These are phyloP conservation scores for Paracyclopina nana DNA, from an alignment of 1,140 invertebrate species.

Conservation along the genomic window DNA sequence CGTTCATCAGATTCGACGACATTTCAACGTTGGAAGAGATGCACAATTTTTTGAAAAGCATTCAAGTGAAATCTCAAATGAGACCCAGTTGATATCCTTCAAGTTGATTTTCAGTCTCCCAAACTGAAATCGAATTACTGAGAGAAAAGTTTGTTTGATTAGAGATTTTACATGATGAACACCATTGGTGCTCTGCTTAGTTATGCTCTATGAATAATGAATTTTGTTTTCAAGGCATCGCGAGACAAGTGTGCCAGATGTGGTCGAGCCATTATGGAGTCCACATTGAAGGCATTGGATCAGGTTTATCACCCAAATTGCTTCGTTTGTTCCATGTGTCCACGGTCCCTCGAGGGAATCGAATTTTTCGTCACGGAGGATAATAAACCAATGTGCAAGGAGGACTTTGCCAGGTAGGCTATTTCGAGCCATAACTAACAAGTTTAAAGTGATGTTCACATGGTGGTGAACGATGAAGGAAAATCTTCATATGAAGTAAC, in stretches of 20 bases:
- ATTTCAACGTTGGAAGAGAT: too few relatives aligned
- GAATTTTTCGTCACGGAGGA: conserved; percentile 2
- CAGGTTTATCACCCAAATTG: not conserved
- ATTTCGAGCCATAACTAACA: too few relatives aligned
- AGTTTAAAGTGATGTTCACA: too few relatives aligned
- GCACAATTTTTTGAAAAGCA: too few relatives aligned
- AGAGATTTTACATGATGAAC: not conserved
- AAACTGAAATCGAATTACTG: not conserved
- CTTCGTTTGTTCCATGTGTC: not conserved
- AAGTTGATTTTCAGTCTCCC: not conserved
- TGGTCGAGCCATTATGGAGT: not conserved
- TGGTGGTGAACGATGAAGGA: too few relatives aligned
- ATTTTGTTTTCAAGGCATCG: not conserved
- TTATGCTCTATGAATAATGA: not conserved
- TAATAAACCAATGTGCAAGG: not conserved
- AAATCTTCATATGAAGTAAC: too few relatives aligned
- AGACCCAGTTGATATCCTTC: not conserved
- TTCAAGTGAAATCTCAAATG: too few relatives aligned
- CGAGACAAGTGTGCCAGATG: not conserved
- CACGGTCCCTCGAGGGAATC: not conserved
- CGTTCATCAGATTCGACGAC: too few relatives aligned
- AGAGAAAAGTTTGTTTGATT: too few relatives aligned
- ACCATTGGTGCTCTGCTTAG: not conserved
- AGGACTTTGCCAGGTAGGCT: not conserved
- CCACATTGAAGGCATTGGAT: not conserved